Evolutionary conservation across 2,888 invertebrate species (phyloP).

Genomic region (Perithous albicinctus): DNA sequence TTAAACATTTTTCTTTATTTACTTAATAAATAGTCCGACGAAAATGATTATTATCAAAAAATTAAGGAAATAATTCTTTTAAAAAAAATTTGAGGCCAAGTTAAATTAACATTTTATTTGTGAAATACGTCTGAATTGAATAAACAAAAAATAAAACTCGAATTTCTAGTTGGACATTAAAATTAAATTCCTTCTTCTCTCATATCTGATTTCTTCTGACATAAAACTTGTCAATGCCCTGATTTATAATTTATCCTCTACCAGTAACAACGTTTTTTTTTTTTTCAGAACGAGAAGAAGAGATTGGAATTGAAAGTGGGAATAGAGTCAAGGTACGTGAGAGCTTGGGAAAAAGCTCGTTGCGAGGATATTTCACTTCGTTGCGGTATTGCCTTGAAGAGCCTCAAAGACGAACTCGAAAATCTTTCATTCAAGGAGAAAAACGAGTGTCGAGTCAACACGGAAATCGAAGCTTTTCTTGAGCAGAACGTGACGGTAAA

Average conservation of each 20-base stretch:
- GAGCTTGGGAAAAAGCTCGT: constrained; percentile 82
- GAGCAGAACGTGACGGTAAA: constrained; percentile 78
- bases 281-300: constrained; percentile 74
- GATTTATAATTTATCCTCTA: neutral
- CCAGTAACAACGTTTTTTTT: neutral
- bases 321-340: constrained; percentile 75
- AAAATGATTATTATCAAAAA: neutral
- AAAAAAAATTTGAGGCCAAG: too few species aligned
- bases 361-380: constrained; percentile 81
- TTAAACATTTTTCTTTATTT: neutral
- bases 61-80: neutral
- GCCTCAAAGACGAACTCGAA: constrained; percentile 75
- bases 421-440: constrained; percentile 78
- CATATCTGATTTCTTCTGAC: too few species aligned
- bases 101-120: too few species aligned
- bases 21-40: neutral
- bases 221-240: neutral
- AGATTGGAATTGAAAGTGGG: constrained; percentile 73
- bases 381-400: constrained; percentile 76
- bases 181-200: neutral
- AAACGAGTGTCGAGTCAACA: constrained; percentile 81
- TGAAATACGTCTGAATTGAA: too few species aligned
- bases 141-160: too few species aligned
- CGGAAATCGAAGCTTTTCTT: constrained; percentile 80
- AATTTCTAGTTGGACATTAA: too few species aligned